Evolutionary conservation across 2,888 invertebrate species (phyloP).

Genomic region (Carpatolechia fugitivella): DNA sequence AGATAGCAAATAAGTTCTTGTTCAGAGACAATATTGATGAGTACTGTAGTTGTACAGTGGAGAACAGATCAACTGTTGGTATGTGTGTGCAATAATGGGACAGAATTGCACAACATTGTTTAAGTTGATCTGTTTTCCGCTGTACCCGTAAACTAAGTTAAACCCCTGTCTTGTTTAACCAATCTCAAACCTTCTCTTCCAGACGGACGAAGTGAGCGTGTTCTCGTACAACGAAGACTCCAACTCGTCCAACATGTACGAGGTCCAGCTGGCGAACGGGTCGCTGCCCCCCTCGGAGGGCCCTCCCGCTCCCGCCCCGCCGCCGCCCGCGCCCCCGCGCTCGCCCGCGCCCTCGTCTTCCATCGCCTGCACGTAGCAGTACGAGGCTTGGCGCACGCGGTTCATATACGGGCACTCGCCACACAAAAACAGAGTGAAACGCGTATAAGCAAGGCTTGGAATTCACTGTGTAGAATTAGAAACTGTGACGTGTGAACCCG

Average conservation of each 20-base stretch:
- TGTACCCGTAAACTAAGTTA: no score
- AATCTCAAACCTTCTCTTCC: no score
- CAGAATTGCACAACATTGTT: no score
- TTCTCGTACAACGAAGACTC: slow-evolving; percentile 72
- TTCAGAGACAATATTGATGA: no score
- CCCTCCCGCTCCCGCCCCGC: background rate
- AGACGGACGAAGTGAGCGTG: slow-evolving; percentile 67
- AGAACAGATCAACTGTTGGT: no score
- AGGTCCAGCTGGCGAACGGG: slow-evolving; percentile 57
- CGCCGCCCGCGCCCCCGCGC: slow-evolving; percentile 27
- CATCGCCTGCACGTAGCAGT: slow-evolving; percentile 71
- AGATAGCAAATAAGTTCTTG: no score
- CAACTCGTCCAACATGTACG: slow-evolving; percentile 67
- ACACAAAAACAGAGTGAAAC: background rate
- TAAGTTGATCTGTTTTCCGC: no score
- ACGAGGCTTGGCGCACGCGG: slow-evolving; percentile 63
- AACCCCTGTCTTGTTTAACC: no score
- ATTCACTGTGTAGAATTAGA: no score
- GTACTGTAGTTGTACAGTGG: no score
- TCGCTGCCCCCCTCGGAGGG: background rate
- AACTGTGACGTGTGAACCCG: no score
- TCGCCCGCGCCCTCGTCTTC: slow-evolving; percentile 50
- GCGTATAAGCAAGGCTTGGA: slow-evolving; percentile 11
- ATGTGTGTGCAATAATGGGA: no score
- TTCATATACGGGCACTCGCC: slow-evolving; percentile 60